Percentiles rank a stretch among this genome's conserved stretches.
phyloP scores from a whole-genome alignment of 2,797 vertebrate species.

The Harpagifer antarcticus region DNA sequence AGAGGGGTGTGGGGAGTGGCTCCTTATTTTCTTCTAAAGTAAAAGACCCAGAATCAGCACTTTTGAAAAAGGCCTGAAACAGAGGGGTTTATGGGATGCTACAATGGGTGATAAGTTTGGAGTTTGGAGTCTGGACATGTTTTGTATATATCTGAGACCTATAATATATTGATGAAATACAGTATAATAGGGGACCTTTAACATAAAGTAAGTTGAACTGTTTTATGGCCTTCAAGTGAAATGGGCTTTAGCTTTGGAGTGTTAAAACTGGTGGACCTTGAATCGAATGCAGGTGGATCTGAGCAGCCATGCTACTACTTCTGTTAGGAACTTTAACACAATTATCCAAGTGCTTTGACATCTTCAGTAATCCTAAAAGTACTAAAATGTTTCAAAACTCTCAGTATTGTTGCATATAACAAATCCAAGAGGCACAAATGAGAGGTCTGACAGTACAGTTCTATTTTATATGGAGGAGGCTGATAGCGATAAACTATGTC shows the following conservation, averaged over 20 bases:
- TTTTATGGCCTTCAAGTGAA: not conserved
- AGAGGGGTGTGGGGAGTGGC: too few relatives aligned
- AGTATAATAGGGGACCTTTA: too few relatives aligned
- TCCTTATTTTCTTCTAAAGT: too few relatives aligned
- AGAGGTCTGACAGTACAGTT: slow-evolving; percentile 2
- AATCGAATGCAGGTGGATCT: not conserved
- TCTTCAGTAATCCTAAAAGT: not conserved
- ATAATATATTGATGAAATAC: too few relatives aligned
- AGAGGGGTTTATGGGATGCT: too few relatives aligned
- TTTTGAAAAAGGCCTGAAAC: too few relatives aligned
- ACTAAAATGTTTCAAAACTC: not conserved
- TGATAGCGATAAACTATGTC: not conserved
- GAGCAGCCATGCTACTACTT: not conserved
- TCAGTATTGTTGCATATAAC: not conserved
- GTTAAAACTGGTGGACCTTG: not conserved
- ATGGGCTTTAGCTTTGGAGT: not conserved
- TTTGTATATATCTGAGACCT: slow-evolving; percentile 5
- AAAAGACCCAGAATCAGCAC: too few relatives aligned
- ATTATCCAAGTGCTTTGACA: not conserved
- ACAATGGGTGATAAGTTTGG: too few relatives aligned
- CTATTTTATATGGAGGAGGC: slow-evolving; percentile 5
- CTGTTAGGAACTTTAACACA: not conserved
- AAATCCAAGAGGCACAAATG: not conserved
- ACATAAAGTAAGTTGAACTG: slow-evolving; percentile 12
- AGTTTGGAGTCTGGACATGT: not conserved